phyloP scores from a whole-genome alignment of 2,888 invertebrate species.

The Campoletis raptor region DNA sequence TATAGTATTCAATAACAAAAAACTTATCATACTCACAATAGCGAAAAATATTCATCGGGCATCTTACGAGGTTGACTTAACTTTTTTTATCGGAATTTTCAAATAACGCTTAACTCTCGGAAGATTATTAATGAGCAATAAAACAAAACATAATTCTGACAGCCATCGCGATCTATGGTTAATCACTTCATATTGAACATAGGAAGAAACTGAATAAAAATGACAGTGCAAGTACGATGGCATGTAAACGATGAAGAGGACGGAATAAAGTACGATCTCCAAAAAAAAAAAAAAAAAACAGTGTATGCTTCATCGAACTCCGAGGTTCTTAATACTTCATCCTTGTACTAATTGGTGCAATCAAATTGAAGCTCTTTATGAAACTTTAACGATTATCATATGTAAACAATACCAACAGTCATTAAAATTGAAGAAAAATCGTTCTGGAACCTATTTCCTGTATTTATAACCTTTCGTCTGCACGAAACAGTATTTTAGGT shows the following conservation, averaged over 20 bases:
- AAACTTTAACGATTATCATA: too few species aligned
- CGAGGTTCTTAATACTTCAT: not conserved
- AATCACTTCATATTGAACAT: constrained; percentile 23
- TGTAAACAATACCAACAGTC: not conserved
- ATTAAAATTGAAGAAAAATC: not conserved
- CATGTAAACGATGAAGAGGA: not conserved
- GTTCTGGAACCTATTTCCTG: not conserved
- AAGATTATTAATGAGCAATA: not conserved
- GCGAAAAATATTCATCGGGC: constrained; percentile 44
- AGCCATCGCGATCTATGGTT: not conserved
- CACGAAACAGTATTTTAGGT: too few species aligned
- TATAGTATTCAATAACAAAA: not conserved
- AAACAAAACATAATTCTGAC: constrained; percentile 24
- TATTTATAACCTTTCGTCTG: not conserved
- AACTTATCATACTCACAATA: constrained; percentile 37
- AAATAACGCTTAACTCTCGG: constrained; percentile 17
- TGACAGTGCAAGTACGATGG: not conserved
- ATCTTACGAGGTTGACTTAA: constrained; percentile 53
- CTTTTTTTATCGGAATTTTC: constrained; percentile 41
- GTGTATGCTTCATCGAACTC: not conserved
- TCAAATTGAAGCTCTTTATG: not conserved
- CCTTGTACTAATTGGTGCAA: not conserved
- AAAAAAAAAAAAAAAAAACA: not conserved
- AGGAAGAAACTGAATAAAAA: not conserved
- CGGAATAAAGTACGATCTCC: not conserved